Conservation (phyloP, 1,140 invertebrate species). For the Rhyzopertha dominica region DNA sequence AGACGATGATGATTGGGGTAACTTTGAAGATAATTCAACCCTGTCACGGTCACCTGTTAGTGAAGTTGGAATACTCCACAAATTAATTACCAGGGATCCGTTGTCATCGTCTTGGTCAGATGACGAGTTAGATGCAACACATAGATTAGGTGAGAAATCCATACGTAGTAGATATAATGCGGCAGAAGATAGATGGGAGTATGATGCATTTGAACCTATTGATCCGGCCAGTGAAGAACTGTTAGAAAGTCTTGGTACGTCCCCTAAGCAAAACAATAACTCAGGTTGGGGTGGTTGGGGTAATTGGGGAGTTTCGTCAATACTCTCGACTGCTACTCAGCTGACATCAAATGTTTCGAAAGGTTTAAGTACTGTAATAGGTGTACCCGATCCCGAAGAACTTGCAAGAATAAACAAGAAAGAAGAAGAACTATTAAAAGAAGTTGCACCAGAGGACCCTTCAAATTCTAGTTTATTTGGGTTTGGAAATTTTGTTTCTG, state of each 20-base stretch:
- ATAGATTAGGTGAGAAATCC: too few species aligned
- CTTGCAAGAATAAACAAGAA: slow-evolving; percentile 53
- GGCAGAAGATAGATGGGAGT: slow-evolving; percentile 26
- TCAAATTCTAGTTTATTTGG: slow-evolving; percentile 47
- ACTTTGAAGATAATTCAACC: slow-evolving; percentile 1
- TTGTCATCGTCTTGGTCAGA: too few species aligned
- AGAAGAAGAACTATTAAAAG: slow-evolving; percentile 27
- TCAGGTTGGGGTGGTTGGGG: slow-evolving; percentile 50
- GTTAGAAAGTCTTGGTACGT: background rate
- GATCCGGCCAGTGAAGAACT: slow-evolving; percentile 14
- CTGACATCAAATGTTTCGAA: slow-evolving; percentile 71
- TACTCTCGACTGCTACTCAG: slow-evolving; percentile 66
- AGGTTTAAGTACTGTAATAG: slow-evolving; percentile 69
- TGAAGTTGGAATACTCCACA: too few species aligned
- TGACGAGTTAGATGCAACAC: too few species aligned
- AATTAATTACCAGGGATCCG: too few species aligned
- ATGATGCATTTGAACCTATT: slow-evolving; percentile 35
- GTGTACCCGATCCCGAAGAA: slow-evolving; percentile 70
- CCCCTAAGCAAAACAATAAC: too few species aligned
- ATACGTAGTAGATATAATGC: too few species aligned
- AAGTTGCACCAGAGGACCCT: slow-evolving; percentile 13
- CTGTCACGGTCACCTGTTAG: too few species aligned
- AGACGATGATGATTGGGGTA: slow-evolving; percentile 5
- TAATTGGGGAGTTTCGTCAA: slow-evolving; percentile 65
- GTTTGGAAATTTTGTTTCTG: slow-evolving; percentile 61